Conservation (phyloP, 2,797 vertebrate species). For the Loris lydekkerianus region DNA sequence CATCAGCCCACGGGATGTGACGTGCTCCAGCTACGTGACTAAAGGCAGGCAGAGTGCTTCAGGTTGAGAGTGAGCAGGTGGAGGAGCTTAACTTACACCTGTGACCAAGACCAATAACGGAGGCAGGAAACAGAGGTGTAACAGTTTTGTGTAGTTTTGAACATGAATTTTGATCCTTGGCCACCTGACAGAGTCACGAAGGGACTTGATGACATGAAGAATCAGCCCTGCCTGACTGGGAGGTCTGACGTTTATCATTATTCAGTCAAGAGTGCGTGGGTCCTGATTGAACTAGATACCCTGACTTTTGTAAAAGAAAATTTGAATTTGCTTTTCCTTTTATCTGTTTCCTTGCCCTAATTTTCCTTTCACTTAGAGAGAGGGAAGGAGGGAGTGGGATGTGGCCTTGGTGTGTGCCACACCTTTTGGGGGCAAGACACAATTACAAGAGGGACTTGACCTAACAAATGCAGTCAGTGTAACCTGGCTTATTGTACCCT, state of each 20-base stretch:
- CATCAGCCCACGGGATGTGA: not conserved
- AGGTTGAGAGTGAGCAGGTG: slow-evolving; percentile 1
- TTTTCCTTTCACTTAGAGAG: too few relatives aligned
- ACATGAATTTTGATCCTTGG: not conserved
- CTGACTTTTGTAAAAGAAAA: not conserved
- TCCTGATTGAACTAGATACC: not conserved
- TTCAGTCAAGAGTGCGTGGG: not conserved
- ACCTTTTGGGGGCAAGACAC: too few relatives aligned
- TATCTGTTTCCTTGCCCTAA: too few relatives aligned
- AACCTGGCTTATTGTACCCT: too few relatives aligned
- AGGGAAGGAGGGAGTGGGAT: too few relatives aligned
- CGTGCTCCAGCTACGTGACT: not conserved
- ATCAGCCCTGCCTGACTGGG: not conserved
- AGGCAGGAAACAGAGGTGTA: slow-evolving; percentile 18
- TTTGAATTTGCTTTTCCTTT: too few relatives aligned
- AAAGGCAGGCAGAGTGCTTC: not conserved
- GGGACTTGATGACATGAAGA: not conserved
- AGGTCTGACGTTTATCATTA: not conserved
- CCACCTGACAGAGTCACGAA: not conserved
- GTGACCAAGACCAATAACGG: not conserved
- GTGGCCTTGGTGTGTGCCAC: too few relatives aligned
- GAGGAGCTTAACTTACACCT: not conserved
- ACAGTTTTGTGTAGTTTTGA: not conserved
- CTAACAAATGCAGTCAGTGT: too few relatives aligned
- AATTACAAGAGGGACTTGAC: too few relatives aligned